Conservation (phyloP, 2,888 invertebrate genomes). For the Pyralis farinalis region DNA sequence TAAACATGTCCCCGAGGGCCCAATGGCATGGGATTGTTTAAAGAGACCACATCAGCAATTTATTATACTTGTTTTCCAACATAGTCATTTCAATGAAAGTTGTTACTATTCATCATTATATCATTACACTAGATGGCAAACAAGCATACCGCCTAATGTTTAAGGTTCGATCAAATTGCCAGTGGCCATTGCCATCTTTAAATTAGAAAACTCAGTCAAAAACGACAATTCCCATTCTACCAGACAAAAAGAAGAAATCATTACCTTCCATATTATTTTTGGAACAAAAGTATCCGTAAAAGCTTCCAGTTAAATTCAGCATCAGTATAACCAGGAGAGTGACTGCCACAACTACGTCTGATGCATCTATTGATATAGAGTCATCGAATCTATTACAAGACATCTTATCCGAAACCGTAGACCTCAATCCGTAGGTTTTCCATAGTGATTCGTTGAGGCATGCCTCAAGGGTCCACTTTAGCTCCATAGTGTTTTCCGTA, state of each 20-base stretch:
- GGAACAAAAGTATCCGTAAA: slow-evolving; percentile 19
- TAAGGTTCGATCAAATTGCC: too few relatives aligned
- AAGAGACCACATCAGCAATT: too few relatives aligned
- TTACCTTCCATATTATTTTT: slow-evolving; percentile 10
- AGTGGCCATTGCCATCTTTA: too few relatives aligned
- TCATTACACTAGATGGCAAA: too few relatives aligned
- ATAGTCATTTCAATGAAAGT: too few relatives aligned
- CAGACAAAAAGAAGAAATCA: slow-evolving; percentile 6
- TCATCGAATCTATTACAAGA: slow-evolving; percentile 13
- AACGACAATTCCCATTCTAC: too few relatives aligned
- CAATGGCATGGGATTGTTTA: too few relatives aligned
- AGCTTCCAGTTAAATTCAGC: slow-evolving; percentile 27
- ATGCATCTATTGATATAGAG: slow-evolving; percentile 7
- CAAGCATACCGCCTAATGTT: too few relatives aligned
- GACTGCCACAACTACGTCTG: slow-evolving; percentile 18
- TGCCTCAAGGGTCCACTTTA: slow-evolving; percentile 25
- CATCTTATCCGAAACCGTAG: slow-evolving; percentile 14
- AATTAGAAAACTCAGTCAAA: too few relatives aligned
- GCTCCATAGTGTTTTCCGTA: slow-evolving; percentile 20
- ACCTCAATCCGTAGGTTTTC: slow-evolving; percentile 21
- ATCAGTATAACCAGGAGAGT: slow-evolving; percentile 22
- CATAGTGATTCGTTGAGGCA: slow-evolving; percentile 34
- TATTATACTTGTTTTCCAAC: too few relatives aligned
- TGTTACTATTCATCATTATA: too few relatives aligned
- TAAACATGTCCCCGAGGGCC: too few relatives aligned